Evolutionary conservation across 2,113 vertebrate species (phyloP).

Genomic region (Labeo rohita): DNA sequence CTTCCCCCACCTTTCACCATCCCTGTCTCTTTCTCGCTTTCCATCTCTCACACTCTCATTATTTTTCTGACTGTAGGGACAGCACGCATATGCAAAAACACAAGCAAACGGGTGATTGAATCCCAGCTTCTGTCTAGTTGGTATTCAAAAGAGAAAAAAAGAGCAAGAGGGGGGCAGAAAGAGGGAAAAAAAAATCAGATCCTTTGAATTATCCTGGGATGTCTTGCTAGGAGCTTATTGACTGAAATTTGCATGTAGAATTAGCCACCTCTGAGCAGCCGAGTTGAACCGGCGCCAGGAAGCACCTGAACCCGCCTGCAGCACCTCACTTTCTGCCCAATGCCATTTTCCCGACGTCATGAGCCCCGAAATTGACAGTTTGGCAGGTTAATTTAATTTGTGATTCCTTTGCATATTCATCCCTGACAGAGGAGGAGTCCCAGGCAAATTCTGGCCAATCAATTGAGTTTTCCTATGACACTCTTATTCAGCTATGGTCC

Average conservation of each 20-base stretch:
- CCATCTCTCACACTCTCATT: conserved; percentile 82
- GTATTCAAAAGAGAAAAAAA: conserved; percentile 89
- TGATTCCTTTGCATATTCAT: conserved; percentile 97
- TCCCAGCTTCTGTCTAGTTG: conserved; percentile 96
- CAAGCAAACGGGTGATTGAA: conserved; percentile 97
- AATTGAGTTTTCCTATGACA: conserved; percentile 92
- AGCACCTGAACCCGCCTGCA: conserved; percentile 60
- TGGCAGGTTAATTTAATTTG: conserved; percentile 99
- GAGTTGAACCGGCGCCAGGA: conserved; percentile 96
- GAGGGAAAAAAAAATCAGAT: conserved; percentile 94
- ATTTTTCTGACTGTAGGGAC: conserved; percentile 87
- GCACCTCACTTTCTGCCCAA: conserved; percentile 65
- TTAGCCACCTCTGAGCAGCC: conserved; percentile 94
- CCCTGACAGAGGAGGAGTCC: conserved; percentile 91
- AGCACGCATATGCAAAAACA: conserved; percentile 91
- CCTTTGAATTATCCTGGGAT: conserved; percentile 98
- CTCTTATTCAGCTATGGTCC: conserved; percentile 23
- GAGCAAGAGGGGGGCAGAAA: conserved; percentile 76
- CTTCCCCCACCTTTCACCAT: conserved; percentile 17
- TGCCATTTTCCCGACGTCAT: conserved; percentile 96
- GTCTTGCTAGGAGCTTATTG: conserved; percentile 99
- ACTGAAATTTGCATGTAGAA: conserved; percentile 99
- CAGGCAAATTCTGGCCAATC: conserved; percentile 86
- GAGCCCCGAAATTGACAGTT: conserved; percentile 98
- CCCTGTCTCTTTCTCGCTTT: conserved; percentile 24